Base-by-base conservation (phyloP, 2,888 invertebrate genomes). In the Podotricha telesiphe region DNA sequence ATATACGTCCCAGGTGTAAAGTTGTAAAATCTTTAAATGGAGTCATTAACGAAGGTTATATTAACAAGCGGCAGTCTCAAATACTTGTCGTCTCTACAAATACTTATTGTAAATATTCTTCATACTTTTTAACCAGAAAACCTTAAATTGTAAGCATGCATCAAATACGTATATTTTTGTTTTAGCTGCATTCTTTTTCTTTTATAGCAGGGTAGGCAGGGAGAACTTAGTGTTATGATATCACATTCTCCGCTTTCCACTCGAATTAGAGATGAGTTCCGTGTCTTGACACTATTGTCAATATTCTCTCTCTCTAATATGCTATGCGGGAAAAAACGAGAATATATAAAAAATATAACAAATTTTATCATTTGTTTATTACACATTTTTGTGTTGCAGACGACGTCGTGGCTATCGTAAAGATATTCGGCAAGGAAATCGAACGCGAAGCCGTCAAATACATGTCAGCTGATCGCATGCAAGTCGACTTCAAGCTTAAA, bases 401-500 rank as follows among this genome's bases (percentile, higher is more conserved):
- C 73, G 95, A 96, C 77, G 95, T 96, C 1, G 94, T 95, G 3
- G 96, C 95, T 0, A 94, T 95, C 51, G 95, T 95, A 0, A 95
- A 95, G 82, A 94, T 96, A 50, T 95, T 95, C 79, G 96, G 96
- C 51, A 94, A 94, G 79, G 96, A 96, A 83, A 83, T 93, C 11
- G 89, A 93, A 37, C 93, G 93, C 65, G 92, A 95, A 17, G 93
- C 93, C 28, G 89, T 95, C 8, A 94, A 94, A 72, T 96, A 95
- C 81, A 95, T 96, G 95, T 93, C 93, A 76, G 95, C 96, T 4
- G 95, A 95, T 4, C 94, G 95, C 68, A 88, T 96, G 78, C 83
- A 94, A 20, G 94, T 96, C 0, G 96, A 96, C 85, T 96, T 96
- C 86, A 95, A 94, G 78, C 87, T 96, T 71, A 94, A 94, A 71